Percentiles rank a stretch among this genome's conserved stretches.
phyloP scores from a whole-genome alignment of 2,797 vertebrate genomes.

The Okamejei kenojei region DNA sequence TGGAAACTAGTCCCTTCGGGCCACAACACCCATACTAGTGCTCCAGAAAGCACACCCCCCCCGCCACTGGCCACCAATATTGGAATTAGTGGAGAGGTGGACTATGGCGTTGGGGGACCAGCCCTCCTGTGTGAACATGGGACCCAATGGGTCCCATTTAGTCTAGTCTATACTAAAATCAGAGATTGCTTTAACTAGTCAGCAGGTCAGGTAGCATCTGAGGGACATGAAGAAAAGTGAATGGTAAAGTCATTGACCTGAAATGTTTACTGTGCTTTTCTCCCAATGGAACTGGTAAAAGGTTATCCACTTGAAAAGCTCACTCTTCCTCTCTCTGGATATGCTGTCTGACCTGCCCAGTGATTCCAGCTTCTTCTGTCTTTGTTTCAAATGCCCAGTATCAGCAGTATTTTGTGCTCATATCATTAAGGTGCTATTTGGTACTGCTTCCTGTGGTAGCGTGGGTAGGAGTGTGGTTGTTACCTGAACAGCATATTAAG shows the following conservation, averaged over 20 bases:
- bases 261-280: background rate
- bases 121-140: too few species aligned
- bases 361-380: background rate
- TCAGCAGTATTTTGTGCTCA: background rate
- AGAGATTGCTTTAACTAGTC: background rate
- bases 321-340: background rate
- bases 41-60: too few species aligned
- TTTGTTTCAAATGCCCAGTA: background rate
- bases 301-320: background rate
- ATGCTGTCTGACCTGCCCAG: background rate
- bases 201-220: background rate
- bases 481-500: too few species aligned
- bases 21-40: too few species aligned
- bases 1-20: too few species aligned
- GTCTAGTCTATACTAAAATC: background rate
- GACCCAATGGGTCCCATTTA: too few species aligned
- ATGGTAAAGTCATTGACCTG: background rate
- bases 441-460: background rate
- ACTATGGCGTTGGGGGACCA: too few species aligned
- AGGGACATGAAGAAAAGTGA: background rate
- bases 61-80: too few species aligned
- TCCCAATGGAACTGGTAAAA: background rate
- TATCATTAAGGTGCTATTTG: background rate
- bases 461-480: too few species aligned
- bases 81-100: too few species aligned